A percentile compares a stretch with the other conserved stretches of the same genome.
Conservation (phyloP, 1,140 invertebrate genomes). For the Mizuhopecten yessoensis region DNA sequence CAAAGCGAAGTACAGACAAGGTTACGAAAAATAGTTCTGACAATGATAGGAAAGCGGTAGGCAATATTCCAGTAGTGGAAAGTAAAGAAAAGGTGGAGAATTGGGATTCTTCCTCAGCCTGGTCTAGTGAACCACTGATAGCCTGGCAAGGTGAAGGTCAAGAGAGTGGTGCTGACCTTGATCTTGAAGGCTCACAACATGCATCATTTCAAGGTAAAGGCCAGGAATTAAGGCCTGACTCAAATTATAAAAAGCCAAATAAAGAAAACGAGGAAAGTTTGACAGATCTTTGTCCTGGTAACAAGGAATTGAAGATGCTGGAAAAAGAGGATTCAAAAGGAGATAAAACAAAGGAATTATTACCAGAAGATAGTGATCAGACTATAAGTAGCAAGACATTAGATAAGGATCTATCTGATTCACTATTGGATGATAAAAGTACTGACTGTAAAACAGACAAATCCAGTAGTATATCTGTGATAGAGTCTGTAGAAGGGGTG, state of each 20-base stretch:
- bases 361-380: neutral
- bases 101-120: neutral
- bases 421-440: neutral
- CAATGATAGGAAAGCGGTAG: neutral
- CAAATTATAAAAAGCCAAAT: neutral
- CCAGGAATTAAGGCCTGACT: neutral
- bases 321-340: neutral
- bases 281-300: neutral
- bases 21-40: neutral
- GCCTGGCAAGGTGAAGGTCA: conserved; percentile 9
- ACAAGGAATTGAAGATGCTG: neutral
- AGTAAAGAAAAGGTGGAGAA: conserved; percentile 11
- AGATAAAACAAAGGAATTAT: neutral
- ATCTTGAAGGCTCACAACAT: neutral
- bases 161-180: neutral
- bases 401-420: neutral
- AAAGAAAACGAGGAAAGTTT: neutral
- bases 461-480: neutral
- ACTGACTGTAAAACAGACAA: neutral
- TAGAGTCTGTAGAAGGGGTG: neutral
- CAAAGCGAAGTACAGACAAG: neutral
- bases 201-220: neutral
- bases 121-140: neutral
- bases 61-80: neutral
- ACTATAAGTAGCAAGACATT: neutral